A percentile compares a stretch with the other conserved stretches of the same genome.
Conservation (phyloP, 2,888 invertebrate species). For the Ennomos quercinarius region DNA sequence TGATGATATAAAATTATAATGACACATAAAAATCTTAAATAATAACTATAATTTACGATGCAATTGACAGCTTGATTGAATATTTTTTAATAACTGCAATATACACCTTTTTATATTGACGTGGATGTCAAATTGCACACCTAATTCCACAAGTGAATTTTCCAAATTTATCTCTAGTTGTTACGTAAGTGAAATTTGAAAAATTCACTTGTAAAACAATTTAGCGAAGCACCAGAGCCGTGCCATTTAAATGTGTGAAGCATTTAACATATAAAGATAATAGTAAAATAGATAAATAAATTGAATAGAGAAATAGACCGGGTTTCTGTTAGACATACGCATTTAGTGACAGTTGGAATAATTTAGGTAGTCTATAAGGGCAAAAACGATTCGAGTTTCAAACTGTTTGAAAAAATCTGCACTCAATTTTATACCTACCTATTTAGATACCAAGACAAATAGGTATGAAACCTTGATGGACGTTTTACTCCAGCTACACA, state of each 20-base stretch:
- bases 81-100: constrained; percentile 8
- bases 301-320: constrained; percentile 80
- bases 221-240: constrained; percentile 48
- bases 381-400: constrained; percentile 69
- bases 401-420: constrained; percentile 48
- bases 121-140: constrained; percentile 15
- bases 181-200: constrained; percentile 28
- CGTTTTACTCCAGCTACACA: too few relatives aligned
- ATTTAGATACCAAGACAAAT: too few relatives aligned
- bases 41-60: constrained; percentile 5
- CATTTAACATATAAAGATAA: constrained; percentile 59
- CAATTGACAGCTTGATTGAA: constrained; percentile 4
- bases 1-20: constrained; percentile 31
- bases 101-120: constrained; percentile 4
- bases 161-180: constrained; percentile 6
- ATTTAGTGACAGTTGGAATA: constrained; percentile 77
- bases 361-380: constrained; percentile 71
- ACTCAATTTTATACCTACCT: too few relatives aligned
- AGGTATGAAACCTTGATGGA: too few relatives aligned
- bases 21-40: constrained; percentile 16
- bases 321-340: constrained; percentile 82
- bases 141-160: constrained; percentile 8
- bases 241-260: constrained; percentile 67
- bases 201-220: constrained; percentile 32
- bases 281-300: constrained; percentile 78